Conservation (phyloP, 2,888 invertebrate genomes). For the Pogonocherus hispidulus region DNA sequence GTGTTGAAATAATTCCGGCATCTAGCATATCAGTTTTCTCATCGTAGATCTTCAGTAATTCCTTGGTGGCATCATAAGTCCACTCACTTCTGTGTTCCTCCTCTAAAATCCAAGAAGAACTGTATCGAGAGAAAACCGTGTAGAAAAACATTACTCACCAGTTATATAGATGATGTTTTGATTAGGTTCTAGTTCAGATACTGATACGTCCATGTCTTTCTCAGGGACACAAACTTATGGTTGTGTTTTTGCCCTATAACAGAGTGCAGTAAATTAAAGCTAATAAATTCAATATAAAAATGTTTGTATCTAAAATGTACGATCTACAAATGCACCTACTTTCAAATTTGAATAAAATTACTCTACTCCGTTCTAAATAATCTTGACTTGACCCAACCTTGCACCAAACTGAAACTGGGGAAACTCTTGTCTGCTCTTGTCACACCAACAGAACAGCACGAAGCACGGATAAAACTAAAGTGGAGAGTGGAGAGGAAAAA, state of each 20-base stretch:
- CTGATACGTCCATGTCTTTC: background rate
- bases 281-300: no score
- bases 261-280: no score
- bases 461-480: no score
- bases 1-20: constrained; percentile 47
- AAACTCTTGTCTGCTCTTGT: no score
- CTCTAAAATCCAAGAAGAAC: constrained; percentile 1
- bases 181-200: background rate
- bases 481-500: no score
- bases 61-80: constrained; percentile 45
- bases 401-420: background rate
- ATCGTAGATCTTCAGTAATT: constrained; percentile 46
- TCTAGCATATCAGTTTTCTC: constrained; percentile 49
- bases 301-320: no score
- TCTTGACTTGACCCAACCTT: background rate
- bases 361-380: constrained; percentile 19
- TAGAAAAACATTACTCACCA: background rate
- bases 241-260: no score
- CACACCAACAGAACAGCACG: constrained; percentile 5
- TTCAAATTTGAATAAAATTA: constrained; percentile 17
- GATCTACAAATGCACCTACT: no score
- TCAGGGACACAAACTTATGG: no score
- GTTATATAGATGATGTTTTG: constrained; percentile 18
- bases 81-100: constrained; percentile 46
- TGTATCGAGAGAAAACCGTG: background rate